Evolutionary conservation across 2,888 invertebrate species (phyloP).

Genomic region (Blomia tropicalis): DNA sequence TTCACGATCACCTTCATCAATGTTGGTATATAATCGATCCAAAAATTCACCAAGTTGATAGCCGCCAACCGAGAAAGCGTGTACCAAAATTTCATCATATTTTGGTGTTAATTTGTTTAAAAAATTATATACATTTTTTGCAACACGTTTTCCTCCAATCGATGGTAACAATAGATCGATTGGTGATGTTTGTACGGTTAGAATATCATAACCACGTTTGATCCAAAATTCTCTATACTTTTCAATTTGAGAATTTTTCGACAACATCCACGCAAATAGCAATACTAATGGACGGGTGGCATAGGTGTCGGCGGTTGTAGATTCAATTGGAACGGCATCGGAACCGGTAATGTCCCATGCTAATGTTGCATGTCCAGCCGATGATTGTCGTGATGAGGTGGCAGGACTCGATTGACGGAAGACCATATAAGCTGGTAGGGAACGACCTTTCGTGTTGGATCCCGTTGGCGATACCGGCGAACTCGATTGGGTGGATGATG

Average conservation of each 20-base stretch:
- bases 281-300: slow-evolving; percentile 51
- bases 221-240: slow-evolving; percentile 68
- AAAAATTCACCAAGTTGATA: slow-evolving; percentile 73
- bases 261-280: slow-evolving; percentile 66
- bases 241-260: slow-evolving; percentile 61
- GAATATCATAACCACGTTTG: slow-evolving; percentile 67
- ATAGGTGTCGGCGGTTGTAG: not conserved
- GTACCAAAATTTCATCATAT: slow-evolving; percentile 54
- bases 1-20: slow-evolving; percentile 41
- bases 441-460: not conserved
- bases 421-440: slow-evolving; percentile 8
- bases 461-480: not conserved
- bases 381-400: not conserved
- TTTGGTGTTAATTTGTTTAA: slow-evolving; percentile 43
- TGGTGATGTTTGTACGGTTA: slow-evolving; percentile 59
- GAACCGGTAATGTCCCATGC: not conserved
- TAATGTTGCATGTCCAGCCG: not conserved
- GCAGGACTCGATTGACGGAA: not conserved
- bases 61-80: slow-evolving; percentile 78
- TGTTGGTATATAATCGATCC: slow-evolving; percentile 39
- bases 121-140: slow-evolving; percentile 56
- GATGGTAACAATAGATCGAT: slow-evolving; percentile 71
- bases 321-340: not conserved
- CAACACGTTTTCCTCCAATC: slow-evolving; percentile 62
- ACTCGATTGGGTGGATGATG: not conserved